Evolutionary conservation across 2,888 invertebrate species (phyloP).

Genomic region (Xanthia icteritia): DNA sequence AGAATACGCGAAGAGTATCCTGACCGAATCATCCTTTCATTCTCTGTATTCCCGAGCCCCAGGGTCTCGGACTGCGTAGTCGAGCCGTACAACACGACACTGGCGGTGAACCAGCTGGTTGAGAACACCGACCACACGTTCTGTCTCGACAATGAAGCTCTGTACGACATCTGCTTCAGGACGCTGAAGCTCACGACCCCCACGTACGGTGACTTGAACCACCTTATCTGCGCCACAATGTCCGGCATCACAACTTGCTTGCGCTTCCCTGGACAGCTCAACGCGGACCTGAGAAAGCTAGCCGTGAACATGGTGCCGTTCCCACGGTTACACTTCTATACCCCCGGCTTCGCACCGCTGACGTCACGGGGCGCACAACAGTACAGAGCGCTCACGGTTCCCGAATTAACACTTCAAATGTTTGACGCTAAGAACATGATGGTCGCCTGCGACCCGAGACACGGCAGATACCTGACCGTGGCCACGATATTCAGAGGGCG

Average conservation of each 20-base stretch:
- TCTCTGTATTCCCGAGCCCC: conserved; percentile 95
- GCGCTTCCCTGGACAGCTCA: conserved; percentile 90
- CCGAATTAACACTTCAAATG: conserved; percentile 93
- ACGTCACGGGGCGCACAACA: conserved; percentile 96
- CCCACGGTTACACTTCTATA: conserved; percentile 91
- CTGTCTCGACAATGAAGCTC: conserved; percentile 93
- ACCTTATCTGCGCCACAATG: conserved; percentile 96
- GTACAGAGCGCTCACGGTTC: conserved; percentile 97
- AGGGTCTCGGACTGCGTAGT: conserved; percentile 93
- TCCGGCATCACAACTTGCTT: conserved; percentile 96
- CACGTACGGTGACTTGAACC: conserved; percentile 95
- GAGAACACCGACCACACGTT: conserved; percentile 93
- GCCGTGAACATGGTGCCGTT: conserved; percentile 91
- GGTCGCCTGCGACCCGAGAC: conserved; percentile 97
- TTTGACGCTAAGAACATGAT: conserved; percentile 94
- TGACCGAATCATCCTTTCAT: conserved; percentile 95
- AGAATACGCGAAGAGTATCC: conserved; percentile 97
- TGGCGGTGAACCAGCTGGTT: conserved; percentile 95
- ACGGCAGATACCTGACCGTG: conserved; percentile 96
- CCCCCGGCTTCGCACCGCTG: conserved; percentile 92
- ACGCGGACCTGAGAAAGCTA: conserved; percentile 86
- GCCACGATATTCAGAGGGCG: conserved; percentile 97
- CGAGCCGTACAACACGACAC: conserved; percentile 95
- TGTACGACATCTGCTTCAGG: conserved; percentile 94
- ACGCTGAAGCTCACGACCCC: conserved; percentile 94